These are phyloP conservation scores for Drosophila borborema DNA, from an alignment of 2,888 invertebrate genomes.

Conservation along the genomic window DNA sequence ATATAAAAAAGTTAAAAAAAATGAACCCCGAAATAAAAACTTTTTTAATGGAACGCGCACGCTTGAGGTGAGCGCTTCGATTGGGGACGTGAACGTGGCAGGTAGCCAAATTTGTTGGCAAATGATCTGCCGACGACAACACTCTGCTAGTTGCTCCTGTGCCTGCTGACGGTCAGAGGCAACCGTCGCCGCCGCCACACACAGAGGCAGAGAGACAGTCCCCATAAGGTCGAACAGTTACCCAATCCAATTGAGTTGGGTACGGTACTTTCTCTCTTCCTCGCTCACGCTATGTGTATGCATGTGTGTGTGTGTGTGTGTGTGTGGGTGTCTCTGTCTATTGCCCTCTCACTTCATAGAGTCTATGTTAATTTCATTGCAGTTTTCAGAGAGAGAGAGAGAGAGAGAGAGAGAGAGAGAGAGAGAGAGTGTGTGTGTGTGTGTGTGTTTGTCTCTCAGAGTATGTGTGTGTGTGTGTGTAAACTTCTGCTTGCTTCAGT, in stretches of 20 bases:
- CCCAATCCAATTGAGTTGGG: slow-evolving; percentile 10
- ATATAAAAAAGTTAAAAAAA: neutral
- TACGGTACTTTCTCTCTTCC: neutral
- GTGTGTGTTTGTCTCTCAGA: neutral
- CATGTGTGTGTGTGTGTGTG: too few species aligned
- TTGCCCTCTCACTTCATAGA: neutral
- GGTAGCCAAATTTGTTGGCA: slow-evolving; percentile 35
- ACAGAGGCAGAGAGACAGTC: neutral
- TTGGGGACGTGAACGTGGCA: neutral
- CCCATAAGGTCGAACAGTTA: neutral
- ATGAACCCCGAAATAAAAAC: slow-evolving; percentile 41
- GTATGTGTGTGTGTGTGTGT: slow-evolving; percentile 4
- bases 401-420: too few species aligned
- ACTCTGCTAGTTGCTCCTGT: neutral
- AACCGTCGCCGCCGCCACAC: neutral
- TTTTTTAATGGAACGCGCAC: slow-evolving; percentile 52
- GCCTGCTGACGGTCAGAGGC: slow-evolving; percentile 1
- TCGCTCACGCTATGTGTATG: neutral
- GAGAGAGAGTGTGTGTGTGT: neutral
- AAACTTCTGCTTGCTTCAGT: slow-evolving; percentile 3
- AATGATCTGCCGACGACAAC: slow-evolving; percentile 21
- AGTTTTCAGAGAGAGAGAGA: neutral
- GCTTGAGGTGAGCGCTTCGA: slow-evolving; percentile 3
- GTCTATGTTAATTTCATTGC: slow-evolving; percentile 47
- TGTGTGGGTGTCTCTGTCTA: neutral